These are phyloP conservation scores for Cotesia chilonis DNA, from an alignment of 1,140 invertebrate genomes.

Conservation along the genomic window DNA sequence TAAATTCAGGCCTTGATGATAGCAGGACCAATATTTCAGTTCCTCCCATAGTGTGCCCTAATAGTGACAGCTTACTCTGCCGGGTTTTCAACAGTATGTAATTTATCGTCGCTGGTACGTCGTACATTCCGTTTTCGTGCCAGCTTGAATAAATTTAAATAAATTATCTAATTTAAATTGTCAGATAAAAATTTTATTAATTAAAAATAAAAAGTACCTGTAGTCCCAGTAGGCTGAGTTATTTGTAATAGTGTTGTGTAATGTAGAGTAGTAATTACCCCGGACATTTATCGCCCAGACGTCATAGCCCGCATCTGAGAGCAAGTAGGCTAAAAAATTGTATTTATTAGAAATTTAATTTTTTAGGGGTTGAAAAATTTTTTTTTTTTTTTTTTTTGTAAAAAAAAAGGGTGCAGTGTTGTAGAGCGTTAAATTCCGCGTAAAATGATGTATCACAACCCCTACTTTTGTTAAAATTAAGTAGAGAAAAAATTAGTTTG, in stretches of 20 bases:
- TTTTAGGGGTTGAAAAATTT: too few relatives aligned
- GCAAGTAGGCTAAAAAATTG: constrained; percentile 63
- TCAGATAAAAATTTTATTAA: too few relatives aligned
- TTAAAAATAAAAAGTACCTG: constrained; percentile 42
- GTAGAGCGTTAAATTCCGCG: too few relatives aligned
- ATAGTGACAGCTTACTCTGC: constrained; percentile 58
- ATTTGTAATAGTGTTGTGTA: constrained; percentile 64
- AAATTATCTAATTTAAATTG: too few relatives aligned
- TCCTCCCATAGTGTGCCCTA: constrained; percentile 64
- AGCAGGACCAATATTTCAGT: constrained; percentile 61
- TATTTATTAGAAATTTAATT: neutral
- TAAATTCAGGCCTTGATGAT: constrained; percentile 63
- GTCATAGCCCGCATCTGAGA: constrained; percentile 73
- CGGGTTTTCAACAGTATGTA: constrained; percentile 66
- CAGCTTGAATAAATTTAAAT: constrained; percentile 49
- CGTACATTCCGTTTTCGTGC: constrained; percentile 71
- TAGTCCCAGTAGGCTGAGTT: constrained; percentile 69
- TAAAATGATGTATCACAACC: too few relatives aligned
- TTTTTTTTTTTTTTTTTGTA: too few relatives aligned
- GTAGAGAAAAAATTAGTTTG: too few relatives aligned
- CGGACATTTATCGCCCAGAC: constrained; percentile 77
- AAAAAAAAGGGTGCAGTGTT: too few relatives aligned
- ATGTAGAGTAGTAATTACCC: constrained; percentile 72
- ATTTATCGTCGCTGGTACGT: constrained; percentile 70
- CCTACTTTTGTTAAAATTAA: too few relatives aligned